Evolutionary conservation across 2,888 invertebrate genomes (phyloP), one percentile per base, ranked within the genome.

Genomic region (Ferrisia virgata): DNA sequence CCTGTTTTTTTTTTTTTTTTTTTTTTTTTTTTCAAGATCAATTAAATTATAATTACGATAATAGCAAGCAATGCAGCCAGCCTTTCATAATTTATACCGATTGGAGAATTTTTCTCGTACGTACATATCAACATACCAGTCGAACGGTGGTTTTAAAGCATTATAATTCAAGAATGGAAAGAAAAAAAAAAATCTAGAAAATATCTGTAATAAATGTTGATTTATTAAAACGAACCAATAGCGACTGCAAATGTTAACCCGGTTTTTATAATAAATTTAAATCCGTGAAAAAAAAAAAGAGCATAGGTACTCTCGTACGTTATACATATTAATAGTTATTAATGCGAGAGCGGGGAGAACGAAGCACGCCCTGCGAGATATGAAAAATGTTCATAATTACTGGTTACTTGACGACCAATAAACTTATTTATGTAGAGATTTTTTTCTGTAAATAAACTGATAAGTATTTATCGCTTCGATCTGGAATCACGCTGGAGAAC

Each of bases 371-470:
- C 81, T 53, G 81, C 81, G 53, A 81, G 81, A 81, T 81, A 81
- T 81, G 81, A 81, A 81, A 81, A 81, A 81, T 81, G 81, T 81
- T 58, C 58, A 47, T 81, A 81, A 81, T 81, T 81, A 81, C 81
- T 81, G 36, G 81, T 81, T 81, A 81, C 81, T 81, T 31, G 81
- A 81, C 58, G 81, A 81, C 81, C 81, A 81, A 81, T 81, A 81
- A 81, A 81, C 81, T 81, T 81, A 81, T 81, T 81, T 81, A 53
- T 58, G 81, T 25, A 58, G 33, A 81, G 81, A 81, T 81, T 81
- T 47, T 81, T 58, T 81, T 81, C 81, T 81, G 81, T 81, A 81
- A 81, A 81, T 81, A 81, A 81, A 81, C 81, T 81, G 81, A 81
- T 81, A 81, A 81, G 72, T 28, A 18, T 76, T 76, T 76, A 76